phyloP scores from a whole-genome alignment of 2,797 vertebrate genomes.

The Poliocrania exsul region DNA sequence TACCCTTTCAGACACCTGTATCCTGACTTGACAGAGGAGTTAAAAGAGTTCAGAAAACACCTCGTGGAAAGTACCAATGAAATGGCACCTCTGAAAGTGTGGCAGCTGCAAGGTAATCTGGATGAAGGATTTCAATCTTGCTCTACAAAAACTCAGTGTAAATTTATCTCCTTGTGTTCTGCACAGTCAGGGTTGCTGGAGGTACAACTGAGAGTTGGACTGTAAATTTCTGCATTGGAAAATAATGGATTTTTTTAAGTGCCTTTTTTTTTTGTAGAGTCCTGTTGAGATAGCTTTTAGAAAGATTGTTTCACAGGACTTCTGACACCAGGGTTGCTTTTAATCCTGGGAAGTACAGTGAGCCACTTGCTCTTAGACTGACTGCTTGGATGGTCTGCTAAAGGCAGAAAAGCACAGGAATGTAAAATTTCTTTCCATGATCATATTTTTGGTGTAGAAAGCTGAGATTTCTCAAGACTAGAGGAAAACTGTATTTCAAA shows the following conservation, averaged over 20 bases:
- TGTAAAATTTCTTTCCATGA: background rate
- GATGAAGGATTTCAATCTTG: background rate
- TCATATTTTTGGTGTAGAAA: background rate
- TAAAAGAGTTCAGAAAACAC: slow-evolving; percentile 95
- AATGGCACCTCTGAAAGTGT: slow-evolving; percentile 98
- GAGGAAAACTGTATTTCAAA: background rate
- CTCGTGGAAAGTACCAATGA: slow-evolving; percentile 98
- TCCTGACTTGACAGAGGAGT: slow-evolving; percentile 88
- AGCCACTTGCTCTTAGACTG: background rate
- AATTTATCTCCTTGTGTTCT: background rate
- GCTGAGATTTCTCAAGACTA: background rate
- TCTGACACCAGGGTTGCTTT: background rate
- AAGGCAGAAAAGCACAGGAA: background rate
- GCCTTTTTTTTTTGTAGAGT: background rate
- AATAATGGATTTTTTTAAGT: background rate
- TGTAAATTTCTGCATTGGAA: background rate
- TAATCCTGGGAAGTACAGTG: background rate
- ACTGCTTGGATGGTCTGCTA: background rate
- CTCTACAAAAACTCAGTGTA: background rate
- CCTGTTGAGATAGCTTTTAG: background rate
- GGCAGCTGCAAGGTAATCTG: slow-evolving; percentile 96
- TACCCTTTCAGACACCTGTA: slow-evolving; percentile 79
- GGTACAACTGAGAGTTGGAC: background rate
- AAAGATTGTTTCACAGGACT: background rate
- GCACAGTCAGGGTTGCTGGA: rapidly evolving